Evolutionary conservation across 2,113 vertebrate species (phyloP).

Genomic region (Petromus typicus): DNA sequence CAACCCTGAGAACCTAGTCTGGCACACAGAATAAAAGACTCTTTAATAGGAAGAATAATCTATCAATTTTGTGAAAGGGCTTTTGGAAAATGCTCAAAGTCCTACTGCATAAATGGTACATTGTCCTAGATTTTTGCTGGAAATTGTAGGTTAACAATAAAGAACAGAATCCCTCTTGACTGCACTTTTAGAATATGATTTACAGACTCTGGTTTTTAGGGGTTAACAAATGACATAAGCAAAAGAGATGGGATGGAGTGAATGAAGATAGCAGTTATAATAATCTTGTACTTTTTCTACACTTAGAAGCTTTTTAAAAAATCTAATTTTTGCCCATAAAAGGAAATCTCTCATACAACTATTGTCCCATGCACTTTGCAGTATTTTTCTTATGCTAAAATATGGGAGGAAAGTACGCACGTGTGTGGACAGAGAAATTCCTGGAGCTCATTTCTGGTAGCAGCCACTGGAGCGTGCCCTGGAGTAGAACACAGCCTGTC

Average conservation of each 20-base stretch:
- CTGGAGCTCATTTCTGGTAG: slow-evolving; percentile 3
- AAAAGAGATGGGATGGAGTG: neutral
- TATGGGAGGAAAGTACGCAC: fast-evolving
- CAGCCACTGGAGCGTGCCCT: slow-evolving; percentile 56
- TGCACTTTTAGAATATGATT: slow-evolving; percentile 40
- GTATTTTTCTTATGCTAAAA: neutral
- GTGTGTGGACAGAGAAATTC: fast-evolving
- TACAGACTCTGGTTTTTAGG: slow-evolving; percentile 57
- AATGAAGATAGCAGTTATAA: slow-evolving; percentile 40
- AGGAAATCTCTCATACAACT: neutral
- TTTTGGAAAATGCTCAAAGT: slow-evolving; percentile 68
- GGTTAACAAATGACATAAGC: slow-evolving; percentile 54
- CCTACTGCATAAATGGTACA: slow-evolving; percentile 69
- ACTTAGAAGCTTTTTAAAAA: neutral
- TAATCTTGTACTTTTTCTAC: neutral
- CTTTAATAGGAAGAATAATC: slow-evolving; percentile 80
- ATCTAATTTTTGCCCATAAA: neutral
- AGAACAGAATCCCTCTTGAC: slow-evolving; percentile 57
- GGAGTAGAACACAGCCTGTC: neutral
- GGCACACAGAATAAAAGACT: slow-evolving; percentile 78
- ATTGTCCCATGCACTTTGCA: neutral
- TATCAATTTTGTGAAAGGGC: slow-evolving; percentile 79
- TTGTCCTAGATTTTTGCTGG: slow-evolving; percentile 69
- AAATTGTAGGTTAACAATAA: slow-evolving; percentile 63
- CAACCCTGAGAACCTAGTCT: slow-evolving; percentile 60